Evolutionary conservation across 2,797 vertebrate species (phyloP), one percentile per base, ranked within the genome.

Genomic region (Sus cebifrons): DNA sequence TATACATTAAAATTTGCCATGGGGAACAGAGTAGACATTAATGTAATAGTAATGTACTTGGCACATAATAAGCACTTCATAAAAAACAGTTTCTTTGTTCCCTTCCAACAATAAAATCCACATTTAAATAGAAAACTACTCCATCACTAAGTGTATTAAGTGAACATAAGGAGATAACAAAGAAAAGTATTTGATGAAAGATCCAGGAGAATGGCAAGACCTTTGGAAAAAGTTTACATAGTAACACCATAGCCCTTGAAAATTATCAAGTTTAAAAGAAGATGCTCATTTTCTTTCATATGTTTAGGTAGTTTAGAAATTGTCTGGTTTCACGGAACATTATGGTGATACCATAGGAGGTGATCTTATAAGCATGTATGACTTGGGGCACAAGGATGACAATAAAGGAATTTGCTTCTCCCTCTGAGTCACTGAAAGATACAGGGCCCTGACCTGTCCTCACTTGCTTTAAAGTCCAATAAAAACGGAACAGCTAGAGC

Each of bases 171-270:
- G 82, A 96, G 40, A 40, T 85, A 70, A 86, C 97, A 92, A 87
- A 17, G 56, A 64, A 52, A 95, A 77, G n/a, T 78, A 86, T 89
- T 88, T 92, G 44, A 86, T 90, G n/a, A 93, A 96, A n/a, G 79
- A 79, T 79, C 71, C 25, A 52, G 10, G 89, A 67, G 56, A 91
- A 93, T 65, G 40, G 32, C 21, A 89, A 68, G n/a, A 27, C 60
- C 89, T 95, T 78, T 36, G 27, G 17, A 93, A 75, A 67, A 71
- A 60, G 86, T 91, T 84, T 84, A 77, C 7, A 79, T 36, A 94
- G 79, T 20, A 86, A 78, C 27, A 86, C 3, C 3, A n/a, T 56
- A 67, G 81, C 14, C 3, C 13, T 11, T 36, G 44, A 20, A 68
- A 49, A 52, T 79, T 73, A 89, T 17, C 23, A 73, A 71, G 20